These are phyloP conservation scores for Drosophila paulistorum DNA, from an alignment of 1,140 invertebrate genomes.

Conservation along the genomic window DNA sequence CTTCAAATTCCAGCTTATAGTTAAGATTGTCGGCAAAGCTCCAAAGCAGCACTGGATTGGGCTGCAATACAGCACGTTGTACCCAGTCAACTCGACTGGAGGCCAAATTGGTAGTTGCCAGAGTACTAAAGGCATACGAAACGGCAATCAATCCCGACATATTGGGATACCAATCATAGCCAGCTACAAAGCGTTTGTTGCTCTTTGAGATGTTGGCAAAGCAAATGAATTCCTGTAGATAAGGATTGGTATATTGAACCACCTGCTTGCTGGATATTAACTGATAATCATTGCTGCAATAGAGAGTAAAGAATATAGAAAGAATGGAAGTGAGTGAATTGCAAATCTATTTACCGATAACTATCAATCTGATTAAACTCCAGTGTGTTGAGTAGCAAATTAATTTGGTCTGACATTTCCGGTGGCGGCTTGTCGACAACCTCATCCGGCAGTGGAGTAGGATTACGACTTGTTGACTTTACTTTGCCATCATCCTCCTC, in stretches of 20 bases:
- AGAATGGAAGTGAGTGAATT: background rate
- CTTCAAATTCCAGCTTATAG: conserved; percentile 88
- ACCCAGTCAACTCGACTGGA: conserved; percentile 68
- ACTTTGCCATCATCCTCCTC: conserved; percentile 65
- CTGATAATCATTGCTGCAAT: conserved; percentile 71
- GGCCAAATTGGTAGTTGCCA: conserved; percentile 45
- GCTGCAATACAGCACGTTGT: conserved; percentile 83
- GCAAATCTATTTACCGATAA: conserved; percentile 59
- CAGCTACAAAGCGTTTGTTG: conserved; percentile 85
- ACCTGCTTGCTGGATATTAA: conserved; percentile 61
- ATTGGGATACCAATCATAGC: conserved; percentile 88
- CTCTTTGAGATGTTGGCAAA: conserved; percentile 82
- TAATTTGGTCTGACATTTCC: conserved; percentile 64
- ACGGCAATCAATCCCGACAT: conserved; percentile 87
- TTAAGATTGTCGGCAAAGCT: conserved; percentile 88
- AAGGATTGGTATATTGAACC: conserved; percentile 66
- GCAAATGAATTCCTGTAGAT: conserved; percentile 76
- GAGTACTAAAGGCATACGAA: conserved; percentile 85
- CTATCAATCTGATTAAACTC: conserved; percentile 82
- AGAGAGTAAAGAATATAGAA: background rate
- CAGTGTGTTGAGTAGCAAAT: conserved; percentile 68
- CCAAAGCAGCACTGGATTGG: conserved; percentile 89
- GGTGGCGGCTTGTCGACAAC: conserved; percentile 46
- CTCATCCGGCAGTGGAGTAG: conserved; percentile 19
- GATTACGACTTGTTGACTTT: conserved; percentile 6